Evolutionary conservation across 2,797 vertebrate genomes (phyloP), one percentile per base, ranked within the genome.

Genomic region (Champsocephalus gunnari): DNA sequence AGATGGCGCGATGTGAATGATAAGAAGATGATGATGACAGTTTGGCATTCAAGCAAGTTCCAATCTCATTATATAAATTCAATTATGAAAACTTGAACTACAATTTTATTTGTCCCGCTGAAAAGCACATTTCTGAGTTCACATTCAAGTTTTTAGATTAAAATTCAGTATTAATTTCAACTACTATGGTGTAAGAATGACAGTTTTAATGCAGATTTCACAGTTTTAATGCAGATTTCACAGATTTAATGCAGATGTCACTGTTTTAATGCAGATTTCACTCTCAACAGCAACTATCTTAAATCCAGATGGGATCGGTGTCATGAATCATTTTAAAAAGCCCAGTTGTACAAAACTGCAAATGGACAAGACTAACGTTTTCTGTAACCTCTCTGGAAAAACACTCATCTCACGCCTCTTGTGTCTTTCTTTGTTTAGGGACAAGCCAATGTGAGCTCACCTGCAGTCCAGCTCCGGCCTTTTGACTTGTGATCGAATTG

Each of bases 381-480:
- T 12, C 13, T 59, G 41, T 17, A 38, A 50, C 9, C 21, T 6
- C 2, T 8, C 54, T 45, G 58, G 24, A 2, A 24, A 12, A 68
- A 41, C 38, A 71, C 53, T 44, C 16, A 10, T 45, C 71, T 69
- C 65, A 61, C 59, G 57, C 76, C 53, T 55, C 69, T 28, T 19
- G 19, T n/a, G 9, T 5, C 3, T 48, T 71, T 45, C 45, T 55
- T 24, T 12, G 3, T 11, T 71, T n/a, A 88, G 85, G 75, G 64
- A 76, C 73, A 82, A 86, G 65, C 82, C 84, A 66, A 90, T 90
- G 88, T 91, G 82, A 92, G 79, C 80, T 76, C 81, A 80, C 70
- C 87, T 50, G 48, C 73, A 53, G 6, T 56, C 75, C 85, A 49
- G 59, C 73, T 83, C 80, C 65, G 79, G 76, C 68, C 32, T 65